Percentiles rank a stretch among this genome's conserved stretches.
phyloP scores from a whole-genome alignment of 2,888 invertebrate genomes.

The Agonopterix arenella region DNA sequence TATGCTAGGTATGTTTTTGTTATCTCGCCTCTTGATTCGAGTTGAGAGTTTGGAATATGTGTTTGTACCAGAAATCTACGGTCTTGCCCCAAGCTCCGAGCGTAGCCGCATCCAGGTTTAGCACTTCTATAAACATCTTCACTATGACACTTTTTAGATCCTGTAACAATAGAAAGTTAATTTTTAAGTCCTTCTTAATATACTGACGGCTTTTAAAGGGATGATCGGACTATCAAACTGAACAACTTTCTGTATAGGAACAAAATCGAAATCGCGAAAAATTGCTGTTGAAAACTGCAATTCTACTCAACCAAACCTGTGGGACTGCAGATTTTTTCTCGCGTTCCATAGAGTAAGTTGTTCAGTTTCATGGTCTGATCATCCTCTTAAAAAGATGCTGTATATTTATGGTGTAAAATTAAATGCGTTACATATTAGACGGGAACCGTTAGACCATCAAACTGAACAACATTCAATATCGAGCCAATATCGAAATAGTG shows the following conservation, averaged over 20 bases:
- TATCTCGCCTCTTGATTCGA: slow-evolving; percentile 6
- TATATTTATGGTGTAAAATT: too few species aligned
- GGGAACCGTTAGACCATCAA: too few species aligned
- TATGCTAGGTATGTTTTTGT: slow-evolving; percentile 1
- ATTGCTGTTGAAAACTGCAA: not conserved
- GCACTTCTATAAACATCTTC: slow-evolving; percentile 62
- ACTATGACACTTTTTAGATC: slow-evolving; percentile 61
- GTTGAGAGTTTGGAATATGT: slow-evolving; percentile 54
- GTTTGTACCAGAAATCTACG: slow-evolving; percentile 65
- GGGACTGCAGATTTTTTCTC: not conserved
- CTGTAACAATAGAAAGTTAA: slow-evolving; percentile 25
- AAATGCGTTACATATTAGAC: too few species aligned
- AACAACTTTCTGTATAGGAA: not conserved
- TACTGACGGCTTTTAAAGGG: too few species aligned
- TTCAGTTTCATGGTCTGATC: too few species aligned
- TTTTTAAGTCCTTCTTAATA: too few species aligned
- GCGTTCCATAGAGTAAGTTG: too few species aligned
- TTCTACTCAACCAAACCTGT: not conserved
- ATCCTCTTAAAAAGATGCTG: not conserved
- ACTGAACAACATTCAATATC: too few species aligned
- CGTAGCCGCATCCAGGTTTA: slow-evolving; percentile 49
- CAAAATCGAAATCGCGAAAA: not conserved
- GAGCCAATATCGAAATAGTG: too few species aligned
- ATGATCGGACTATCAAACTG: not conserved
- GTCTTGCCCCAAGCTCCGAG: slow-evolving; percentile 63